Evolutionary conservation across 2,888 invertebrate species (phyloP).

Genomic region (Octodonta nipae): DNA sequence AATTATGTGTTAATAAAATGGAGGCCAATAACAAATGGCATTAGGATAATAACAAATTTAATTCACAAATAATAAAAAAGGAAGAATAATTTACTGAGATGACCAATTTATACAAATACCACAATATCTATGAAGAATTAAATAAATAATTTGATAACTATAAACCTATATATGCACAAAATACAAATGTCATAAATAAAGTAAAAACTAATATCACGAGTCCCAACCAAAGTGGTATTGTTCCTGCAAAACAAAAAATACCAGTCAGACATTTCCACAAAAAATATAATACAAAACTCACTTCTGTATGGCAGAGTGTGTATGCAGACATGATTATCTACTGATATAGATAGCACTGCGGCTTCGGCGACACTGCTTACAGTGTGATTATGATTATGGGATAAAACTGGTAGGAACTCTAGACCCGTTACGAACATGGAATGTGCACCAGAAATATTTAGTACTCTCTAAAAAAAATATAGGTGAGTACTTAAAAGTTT

Average conservation of each 20-base stretch:
- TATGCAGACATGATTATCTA: conserved; percentile 85
- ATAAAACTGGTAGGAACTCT: conserved; percentile 70
- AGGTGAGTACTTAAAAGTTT: background rate
- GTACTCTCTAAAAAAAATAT: conserved; percentile 47
- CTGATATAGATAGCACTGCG: conserved; percentile 86
- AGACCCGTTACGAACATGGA: conserved; percentile 95
- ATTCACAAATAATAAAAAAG: no score
- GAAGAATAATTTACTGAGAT: no score
- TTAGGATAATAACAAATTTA: no score
- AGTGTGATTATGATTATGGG: conserved; percentile 59
- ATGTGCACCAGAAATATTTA: conserved; percentile 75
- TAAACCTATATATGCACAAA: conserved; percentile 75
- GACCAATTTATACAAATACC: no score
- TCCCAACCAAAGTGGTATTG: conserved; percentile 71
- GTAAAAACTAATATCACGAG: conserved; percentile 60
- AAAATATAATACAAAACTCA: conserved; percentile 36
- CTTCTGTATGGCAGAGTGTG: conserved; percentile 72
- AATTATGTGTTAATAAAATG: no score
- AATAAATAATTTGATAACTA: conserved; percentile 11
- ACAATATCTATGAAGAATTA: conserved; percentile 1
- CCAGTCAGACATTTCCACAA: background rate
- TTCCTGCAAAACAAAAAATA: conserved; percentile 47
- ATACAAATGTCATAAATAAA: conserved; percentile 62
- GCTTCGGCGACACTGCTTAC: conserved; percentile 66
- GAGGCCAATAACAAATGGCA: no score